Evolutionary conservation across 2,888 invertebrate species (phyloP), one percentile per base, ranked within the genome.

Genomic region (Erebia ligea): DNA sequence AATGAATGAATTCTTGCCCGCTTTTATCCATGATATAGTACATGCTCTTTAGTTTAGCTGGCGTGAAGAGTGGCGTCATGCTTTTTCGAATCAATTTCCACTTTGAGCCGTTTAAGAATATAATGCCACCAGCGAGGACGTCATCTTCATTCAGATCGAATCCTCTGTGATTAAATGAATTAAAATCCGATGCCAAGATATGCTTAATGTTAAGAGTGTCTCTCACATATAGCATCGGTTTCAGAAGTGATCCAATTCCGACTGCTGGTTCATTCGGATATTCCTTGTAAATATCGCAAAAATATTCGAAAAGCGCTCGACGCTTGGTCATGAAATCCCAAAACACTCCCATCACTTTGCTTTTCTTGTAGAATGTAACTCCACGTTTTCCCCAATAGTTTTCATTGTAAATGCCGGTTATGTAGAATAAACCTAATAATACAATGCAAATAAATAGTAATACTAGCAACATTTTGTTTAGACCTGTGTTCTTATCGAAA

Each of bases 371-470:
- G 65, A 86, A 87, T 1, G 73, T 56, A 0, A 89, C 87, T 0
- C 86, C 85, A 9, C 86, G 85, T 75, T 81, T 87, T 21, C 76
- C 83, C 88, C 89, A 89, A 67, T 89, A 89, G 1, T 62, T 50
- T 59, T 86, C 80, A 77, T 88, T 87, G 59, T 72, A 71, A 75
- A 68, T 77, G 3, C 84, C 86, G 58, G 69, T 80, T 0, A 85
- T 45, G 69, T 84, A 81, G 10, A 76, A 56, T 3, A 79, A 50
- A 13, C 59, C 10, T 64, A 82, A 58, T 2, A 79, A 21, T 21
- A 77, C 19, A 1, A 74, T 11, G 68, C 76, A 40, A 61, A 77
- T 63, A 56, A 76, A 74, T 84, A 0, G 89, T 75, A 77, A 81
- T 79, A 86, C 25, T 80, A 83, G 1, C 21, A 72, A 66, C 69